Base-by-base conservation (phyloP, 2,797 vertebrate species). In the Chelmon rostratus region DNA sequence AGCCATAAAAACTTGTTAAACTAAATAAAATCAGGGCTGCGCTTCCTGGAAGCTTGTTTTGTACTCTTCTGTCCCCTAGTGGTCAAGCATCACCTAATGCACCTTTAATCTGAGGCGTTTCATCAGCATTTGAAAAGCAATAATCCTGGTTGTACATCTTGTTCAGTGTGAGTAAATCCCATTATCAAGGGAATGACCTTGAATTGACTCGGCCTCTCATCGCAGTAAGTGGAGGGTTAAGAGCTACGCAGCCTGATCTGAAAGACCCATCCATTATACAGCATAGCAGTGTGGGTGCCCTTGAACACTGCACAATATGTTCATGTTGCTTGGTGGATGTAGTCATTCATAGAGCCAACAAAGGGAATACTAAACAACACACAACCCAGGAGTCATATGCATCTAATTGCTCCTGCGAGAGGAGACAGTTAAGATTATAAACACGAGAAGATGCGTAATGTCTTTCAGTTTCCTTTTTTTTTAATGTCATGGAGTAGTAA, bases 101-200 rank as follows among this genome's bases (percentile, higher is more conserved):
- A 58, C 18, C 25, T 70, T 72, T 53, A 79, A 59, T 61, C 61
- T 58, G 53, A 59, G 82, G 5, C 0, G 1, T 68, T 83, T 79
- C 71, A 69, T 86, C 33, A 79, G 68, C 49, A 73, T 64, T 70
- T 86, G 69, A 62, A 76, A 82, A 67, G 63, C 82, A 76, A 76
- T 84, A 61, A 74, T 68, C 78, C 59, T 67, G 54, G 52, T 78
- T 61, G 76, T 82, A 81, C 81, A 79, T 90, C 78, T 81, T 82
- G 79, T 85, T 82, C 70, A 77, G 33, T 68, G 70, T 68, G 54
- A 71, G 71, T 84, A 86, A 91, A 93, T 92, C 76, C 71, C 70
- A 75, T 91, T 91, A 86, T 65, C 58, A 67, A 35, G 47, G 66
- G 65, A 71, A 64, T 82, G 91, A 93, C 88, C 89, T 93, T 92